Conservation (phyloP, 2,113 vertebrate genomes). For the Toxotes chatareus region DNA sequence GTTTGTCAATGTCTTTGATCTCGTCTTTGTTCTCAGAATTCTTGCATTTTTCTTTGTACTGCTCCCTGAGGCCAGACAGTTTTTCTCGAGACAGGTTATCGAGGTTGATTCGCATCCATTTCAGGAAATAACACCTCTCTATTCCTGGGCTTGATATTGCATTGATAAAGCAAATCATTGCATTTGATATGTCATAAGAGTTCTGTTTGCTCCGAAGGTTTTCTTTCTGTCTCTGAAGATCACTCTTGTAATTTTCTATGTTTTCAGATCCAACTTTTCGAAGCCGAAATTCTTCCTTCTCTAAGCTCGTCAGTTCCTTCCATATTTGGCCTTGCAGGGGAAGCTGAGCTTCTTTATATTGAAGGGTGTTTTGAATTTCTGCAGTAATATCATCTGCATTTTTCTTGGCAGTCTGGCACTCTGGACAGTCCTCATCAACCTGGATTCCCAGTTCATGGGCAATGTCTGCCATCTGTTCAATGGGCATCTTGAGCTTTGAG, state of each 20-base stretch:
- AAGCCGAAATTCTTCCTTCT: conserved; percentile 78
- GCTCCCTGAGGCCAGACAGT: conserved; percentile 50
- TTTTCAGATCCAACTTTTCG: conserved; percentile 52
- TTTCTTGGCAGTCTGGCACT: conserved; percentile 64
- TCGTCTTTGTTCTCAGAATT: conserved; percentile 63
- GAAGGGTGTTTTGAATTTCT: conserved; percentile 45
- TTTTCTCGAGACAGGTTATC: conserved; percentile 63
- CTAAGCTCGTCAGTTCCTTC: conserved; percentile 70
- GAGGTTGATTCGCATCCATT: conserved; percentile 80
- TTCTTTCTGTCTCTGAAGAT: conserved; percentile 49
- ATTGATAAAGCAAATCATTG: conserved; percentile 68
- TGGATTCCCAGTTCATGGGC: conserved; percentile 66
- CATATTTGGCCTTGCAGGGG: conserved; percentile 72
- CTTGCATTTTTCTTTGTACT: conserved; percentile 67
- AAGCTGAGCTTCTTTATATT: conserved; percentile 74
- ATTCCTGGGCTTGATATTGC: conserved; percentile 57
- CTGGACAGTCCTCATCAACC: conserved; percentile 73
- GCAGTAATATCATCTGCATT: conserved; percentile 64
- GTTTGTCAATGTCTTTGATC: conserved; percentile 66
- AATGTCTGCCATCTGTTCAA: conserved; percentile 60
- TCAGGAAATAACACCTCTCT: conserved; percentile 75
- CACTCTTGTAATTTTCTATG: conserved; percentile 67
- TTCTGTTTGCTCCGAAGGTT: conserved; percentile 59
- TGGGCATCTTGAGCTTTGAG: neutral
- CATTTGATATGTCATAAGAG: conserved; percentile 40